A percentile compares a stretch with the other conserved stretches of the same genome.
phyloP scores from a whole-genome alignment of 2,888 invertebrate genomes.

The Drosophila tripunctata region DNA sequence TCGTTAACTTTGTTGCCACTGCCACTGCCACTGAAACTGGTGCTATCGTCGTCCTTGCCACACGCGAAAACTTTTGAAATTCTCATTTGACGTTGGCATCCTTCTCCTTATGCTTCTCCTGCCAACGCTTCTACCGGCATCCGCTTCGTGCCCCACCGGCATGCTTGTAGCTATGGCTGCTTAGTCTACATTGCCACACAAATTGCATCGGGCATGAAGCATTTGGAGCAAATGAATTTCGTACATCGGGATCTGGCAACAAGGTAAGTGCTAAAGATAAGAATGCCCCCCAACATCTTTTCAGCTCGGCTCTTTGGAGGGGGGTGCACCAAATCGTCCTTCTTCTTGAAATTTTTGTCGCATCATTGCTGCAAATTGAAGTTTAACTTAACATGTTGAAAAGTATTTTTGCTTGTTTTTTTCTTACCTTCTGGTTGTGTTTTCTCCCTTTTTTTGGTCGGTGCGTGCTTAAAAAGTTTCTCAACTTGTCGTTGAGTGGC shows the following conservation, averaged over 20 bases:
- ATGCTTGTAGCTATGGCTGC: slow-evolving; percentile 89
- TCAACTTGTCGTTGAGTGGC: slow-evolving; percentile 34
- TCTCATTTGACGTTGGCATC: slow-evolving; percentile 70
- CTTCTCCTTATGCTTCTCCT: slow-evolving; percentile 5
- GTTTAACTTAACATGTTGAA: slow-evolving; percentile 53
- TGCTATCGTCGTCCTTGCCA: slow-evolving; percentile 33
- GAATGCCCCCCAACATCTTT: slow-evolving; percentile 11
- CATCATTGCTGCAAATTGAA: slow-evolving; percentile 61
- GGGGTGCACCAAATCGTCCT: too few species aligned
- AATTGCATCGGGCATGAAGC: slow-evolving; percentile 95
- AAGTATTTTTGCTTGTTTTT: slow-evolving; percentile 32
- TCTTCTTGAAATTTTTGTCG: slow-evolving; percentile 39
- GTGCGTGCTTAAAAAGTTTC: slow-evolving; percentile 43
- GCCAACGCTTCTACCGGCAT: slow-evolving; percentile 39
- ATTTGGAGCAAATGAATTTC: slow-evolving; percentile 93
- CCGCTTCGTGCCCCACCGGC: slow-evolving; percentile 38
- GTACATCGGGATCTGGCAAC: slow-evolving; percentile 94
- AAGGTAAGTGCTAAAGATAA: slow-evolving; percentile 86
- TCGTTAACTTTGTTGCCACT: slow-evolving; percentile 76
- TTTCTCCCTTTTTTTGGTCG: slow-evolving; percentile 5
- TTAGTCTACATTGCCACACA: slow-evolving; percentile 94
- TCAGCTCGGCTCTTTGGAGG: background rate
- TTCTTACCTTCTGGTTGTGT: background rate
- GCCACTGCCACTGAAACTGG: slow-evolving; percentile 22
- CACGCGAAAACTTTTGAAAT: slow-evolving; percentile 71